These are phyloP conservation scores for Actinia equina DNA, from an alignment of 64 coral and sea anemone genomes.

Conservation along the genomic window DNA sequence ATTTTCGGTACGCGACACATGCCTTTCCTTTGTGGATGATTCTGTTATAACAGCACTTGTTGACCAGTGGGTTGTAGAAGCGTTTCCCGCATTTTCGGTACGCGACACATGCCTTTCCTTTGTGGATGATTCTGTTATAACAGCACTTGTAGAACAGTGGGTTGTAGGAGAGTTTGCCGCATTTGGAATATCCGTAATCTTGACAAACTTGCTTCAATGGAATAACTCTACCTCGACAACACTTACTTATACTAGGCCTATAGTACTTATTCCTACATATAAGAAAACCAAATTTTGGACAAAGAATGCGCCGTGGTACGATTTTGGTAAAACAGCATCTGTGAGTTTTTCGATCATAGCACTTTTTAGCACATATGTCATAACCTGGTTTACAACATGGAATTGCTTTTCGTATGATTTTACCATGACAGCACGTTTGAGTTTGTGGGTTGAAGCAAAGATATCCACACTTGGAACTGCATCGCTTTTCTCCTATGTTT, in stretches of 20 bases:
- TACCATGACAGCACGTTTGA: background rate
- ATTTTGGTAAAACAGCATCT: background rate
- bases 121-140: too few species aligned
- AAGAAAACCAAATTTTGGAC: background rate
- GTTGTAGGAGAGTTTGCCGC: too few species aligned
- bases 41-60: too few species aligned
- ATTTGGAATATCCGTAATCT: background rate
- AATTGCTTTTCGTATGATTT: background rate
- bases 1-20: too few species aligned
- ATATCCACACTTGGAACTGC: too few species aligned
- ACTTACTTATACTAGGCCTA: background rate
- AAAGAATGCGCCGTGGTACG: background rate
- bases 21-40: too few species aligned
- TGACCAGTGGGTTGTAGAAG: too few species aligned
- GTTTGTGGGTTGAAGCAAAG: background rate
- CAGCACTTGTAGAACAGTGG: conserved; percentile 3
- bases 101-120: too few species aligned
- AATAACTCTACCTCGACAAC: background rate
- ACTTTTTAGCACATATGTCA: background rate
- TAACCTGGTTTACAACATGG: background rate
- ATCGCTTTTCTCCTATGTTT: too few species aligned
- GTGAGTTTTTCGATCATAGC: background rate
- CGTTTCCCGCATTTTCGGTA: too few species aligned
- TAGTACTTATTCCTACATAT: background rate
- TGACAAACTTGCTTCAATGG: background rate